phyloP scores from a whole-genome alignment of 2,888 invertebrate species.

The Patella depressa region DNA sequence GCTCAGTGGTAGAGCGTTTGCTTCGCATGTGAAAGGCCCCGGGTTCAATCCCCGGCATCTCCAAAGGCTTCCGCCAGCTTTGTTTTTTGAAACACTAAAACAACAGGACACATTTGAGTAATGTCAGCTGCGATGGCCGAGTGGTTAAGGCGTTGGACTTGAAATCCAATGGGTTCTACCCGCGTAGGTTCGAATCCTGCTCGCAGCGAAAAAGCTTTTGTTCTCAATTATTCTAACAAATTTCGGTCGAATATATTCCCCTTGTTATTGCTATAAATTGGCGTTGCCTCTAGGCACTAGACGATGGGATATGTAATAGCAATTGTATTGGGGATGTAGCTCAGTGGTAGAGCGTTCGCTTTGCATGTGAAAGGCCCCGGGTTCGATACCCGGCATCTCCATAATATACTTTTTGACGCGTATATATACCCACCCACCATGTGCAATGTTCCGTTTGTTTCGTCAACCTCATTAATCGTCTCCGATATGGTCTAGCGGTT shows the following conservation, averaged over 20 bases:
- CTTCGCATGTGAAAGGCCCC: slow-evolving; percentile 50
- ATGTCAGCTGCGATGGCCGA: slow-evolving; percentile 24
- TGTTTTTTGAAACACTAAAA: no score
- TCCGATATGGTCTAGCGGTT: not conserved
- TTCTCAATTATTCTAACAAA: no score
- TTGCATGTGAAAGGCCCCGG: slow-evolving; percentile 31
- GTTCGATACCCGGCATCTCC: slow-evolving; percentile 18
- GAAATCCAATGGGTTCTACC: slow-evolving; percentile 25
- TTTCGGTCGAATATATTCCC: no score
- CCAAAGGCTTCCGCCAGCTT: slow-evolving; percentile 13
- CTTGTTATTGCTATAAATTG: no score
- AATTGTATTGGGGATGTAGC: slow-evolving; percentile 24
- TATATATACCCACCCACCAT: no score
- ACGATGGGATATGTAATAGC: no score
- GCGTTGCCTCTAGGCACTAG: no score
- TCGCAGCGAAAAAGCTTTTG: no score
- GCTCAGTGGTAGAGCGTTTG: slow-evolving; percentile 50
- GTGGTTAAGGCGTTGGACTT: slow-evolving; percentile 29
- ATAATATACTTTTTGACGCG: not conserved
- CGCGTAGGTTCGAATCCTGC: slow-evolving; percentile 26
- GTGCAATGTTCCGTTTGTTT: no score
- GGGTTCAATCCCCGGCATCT: slow-evolving; percentile 50
- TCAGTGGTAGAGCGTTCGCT: slow-evolving; percentile 31
- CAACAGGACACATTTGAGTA: no score
- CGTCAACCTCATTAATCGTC: not conserved